phyloP scores from a whole-genome alignment of 2,797 vertebrate species.

The Setipinna tenuifilis region DNA sequence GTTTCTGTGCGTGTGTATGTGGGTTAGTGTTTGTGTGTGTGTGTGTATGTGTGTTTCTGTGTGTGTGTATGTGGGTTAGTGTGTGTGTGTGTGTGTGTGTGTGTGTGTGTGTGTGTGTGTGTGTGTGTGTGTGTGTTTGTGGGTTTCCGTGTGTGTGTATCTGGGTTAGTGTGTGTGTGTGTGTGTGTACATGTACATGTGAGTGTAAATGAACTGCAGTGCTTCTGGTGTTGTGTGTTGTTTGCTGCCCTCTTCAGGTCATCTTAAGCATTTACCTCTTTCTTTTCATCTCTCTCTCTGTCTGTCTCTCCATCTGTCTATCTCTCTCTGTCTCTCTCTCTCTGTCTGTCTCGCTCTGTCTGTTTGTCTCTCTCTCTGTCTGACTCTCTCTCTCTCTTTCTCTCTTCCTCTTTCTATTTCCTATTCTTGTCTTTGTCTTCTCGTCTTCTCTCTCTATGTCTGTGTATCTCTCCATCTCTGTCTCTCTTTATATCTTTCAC shows the following conservation, averaged over 20 bases:
- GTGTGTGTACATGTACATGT: neutral
- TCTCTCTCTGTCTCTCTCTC: too few species aligned
- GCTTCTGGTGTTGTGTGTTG: neutral
- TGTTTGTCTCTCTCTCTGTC: neutral
- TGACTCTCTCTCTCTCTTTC: too few species aligned
- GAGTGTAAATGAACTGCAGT: neutral
- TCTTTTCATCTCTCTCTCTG: neutral
- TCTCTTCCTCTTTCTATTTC: too few species aligned
- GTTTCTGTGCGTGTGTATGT: neutral
- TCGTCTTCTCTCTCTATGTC: too few species aligned
- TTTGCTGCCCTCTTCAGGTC: neutral
- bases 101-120: neutral
- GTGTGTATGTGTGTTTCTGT: neutral
- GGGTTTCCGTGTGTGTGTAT: neutral
- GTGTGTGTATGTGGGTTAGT: neutral
- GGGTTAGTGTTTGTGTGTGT: neutral
- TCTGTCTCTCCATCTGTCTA: neutral
- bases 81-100: conserved; percentile 16
- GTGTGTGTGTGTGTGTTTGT: conserved; percentile 32
- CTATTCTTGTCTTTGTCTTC: too few species aligned
- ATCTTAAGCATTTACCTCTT: neutral
- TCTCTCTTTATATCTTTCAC: too few species aligned
- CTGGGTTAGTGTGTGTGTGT: neutral
- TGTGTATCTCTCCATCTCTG: too few species aligned
- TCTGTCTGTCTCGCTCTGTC: too few species aligned